Conservation (phyloP, 2,113 vertebrate species). For the Mustela lutreola region DNA sequence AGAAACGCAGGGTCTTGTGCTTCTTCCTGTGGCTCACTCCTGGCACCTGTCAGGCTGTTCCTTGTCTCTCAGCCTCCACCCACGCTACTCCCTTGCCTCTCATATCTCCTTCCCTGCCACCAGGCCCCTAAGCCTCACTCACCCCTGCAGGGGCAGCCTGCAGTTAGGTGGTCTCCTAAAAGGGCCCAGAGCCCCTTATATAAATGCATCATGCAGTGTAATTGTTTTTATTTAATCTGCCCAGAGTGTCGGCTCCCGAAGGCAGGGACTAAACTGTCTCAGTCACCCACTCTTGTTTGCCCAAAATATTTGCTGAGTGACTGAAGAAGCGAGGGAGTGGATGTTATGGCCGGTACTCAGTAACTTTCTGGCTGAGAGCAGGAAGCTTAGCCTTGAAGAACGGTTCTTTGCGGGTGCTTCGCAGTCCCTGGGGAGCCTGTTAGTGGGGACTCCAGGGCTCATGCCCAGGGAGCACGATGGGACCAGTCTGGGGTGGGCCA, state of each 20-base stretch:
- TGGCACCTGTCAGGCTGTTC: background rate
- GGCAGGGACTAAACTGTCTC: background rate
- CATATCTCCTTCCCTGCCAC: background rate
- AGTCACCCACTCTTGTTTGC: background rate
- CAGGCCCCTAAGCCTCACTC: background rate
- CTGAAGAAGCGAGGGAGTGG: background rate
- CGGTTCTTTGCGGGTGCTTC: background rate
- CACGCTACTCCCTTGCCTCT: background rate
- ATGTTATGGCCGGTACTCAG: background rate
- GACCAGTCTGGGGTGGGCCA: background rate
- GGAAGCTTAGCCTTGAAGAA: background rate
- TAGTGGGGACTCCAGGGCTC: background rate
- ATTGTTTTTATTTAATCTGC: background rate
- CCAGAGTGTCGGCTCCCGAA: background rate
- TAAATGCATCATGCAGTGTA: background rate
- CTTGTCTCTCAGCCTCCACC: background rate
- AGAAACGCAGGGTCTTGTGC: background rate
- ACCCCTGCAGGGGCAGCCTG: background rate
- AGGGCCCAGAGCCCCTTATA: background rate
- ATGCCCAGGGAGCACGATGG: too few relatives aligned
- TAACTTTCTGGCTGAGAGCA: background rate
- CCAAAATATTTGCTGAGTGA: background rate
- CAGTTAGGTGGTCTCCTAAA: background rate
- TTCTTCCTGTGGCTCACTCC: background rate
- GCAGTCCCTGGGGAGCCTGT: background rate